These are phyloP conservation scores for Hydroisotoma schaefferi DNA, from an alignment of 2,888 invertebrate genomes.

Conservation along the genomic window DNA sequence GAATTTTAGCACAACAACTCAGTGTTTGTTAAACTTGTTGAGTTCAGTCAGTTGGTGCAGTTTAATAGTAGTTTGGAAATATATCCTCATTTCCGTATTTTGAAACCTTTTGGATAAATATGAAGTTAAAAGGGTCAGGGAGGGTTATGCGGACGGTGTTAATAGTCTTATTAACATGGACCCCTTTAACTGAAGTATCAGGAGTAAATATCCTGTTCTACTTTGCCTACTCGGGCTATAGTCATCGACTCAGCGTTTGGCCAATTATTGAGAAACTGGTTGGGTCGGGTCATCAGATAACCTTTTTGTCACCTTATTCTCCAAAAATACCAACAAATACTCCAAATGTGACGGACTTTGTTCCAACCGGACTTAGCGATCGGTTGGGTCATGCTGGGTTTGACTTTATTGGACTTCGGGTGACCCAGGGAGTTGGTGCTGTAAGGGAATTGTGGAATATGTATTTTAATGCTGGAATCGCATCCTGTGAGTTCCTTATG, in stretches of 20 bases:
- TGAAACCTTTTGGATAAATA: no score
- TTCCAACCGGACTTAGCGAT: slow-evolving; percentile 15
- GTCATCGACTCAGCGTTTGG: slow-evolving; percentile 39
- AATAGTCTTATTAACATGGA: no score
- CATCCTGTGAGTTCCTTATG: slow-evolving; percentile 21
- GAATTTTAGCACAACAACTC: no score
- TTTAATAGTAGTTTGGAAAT: no score
- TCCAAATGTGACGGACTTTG: slow-evolving; percentile 21
- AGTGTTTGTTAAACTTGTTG: no score
- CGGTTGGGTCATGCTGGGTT: slow-evolving; percentile 11
- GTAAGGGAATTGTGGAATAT: slow-evolving; percentile 21
- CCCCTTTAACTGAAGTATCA: not conserved
- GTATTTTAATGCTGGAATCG: slow-evolving; percentile 13
- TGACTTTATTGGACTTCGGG: slow-evolving; percentile 24
- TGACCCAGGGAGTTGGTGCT: slow-evolving; percentile 20
- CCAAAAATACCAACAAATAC: slow-evolving; percentile 14
- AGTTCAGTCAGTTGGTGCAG: no score
- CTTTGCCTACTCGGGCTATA: slow-evolving; percentile 32
- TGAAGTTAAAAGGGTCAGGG: not conserved
- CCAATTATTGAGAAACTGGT: slow-evolving; percentile 31
- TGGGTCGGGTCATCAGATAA: slow-evolving; percentile 27
- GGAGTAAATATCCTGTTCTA: slow-evolving; percentile 34
- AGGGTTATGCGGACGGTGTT: no score
- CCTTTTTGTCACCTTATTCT: slow-evolving; percentile 31
- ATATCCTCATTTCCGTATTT: no score